A percentile compares a stretch with the other conserved stretches of the same genome.
Evolutionary conservation across 1,140 invertebrate genomes (phyloP).

Genomic region (Drosophila leontia): DNA sequence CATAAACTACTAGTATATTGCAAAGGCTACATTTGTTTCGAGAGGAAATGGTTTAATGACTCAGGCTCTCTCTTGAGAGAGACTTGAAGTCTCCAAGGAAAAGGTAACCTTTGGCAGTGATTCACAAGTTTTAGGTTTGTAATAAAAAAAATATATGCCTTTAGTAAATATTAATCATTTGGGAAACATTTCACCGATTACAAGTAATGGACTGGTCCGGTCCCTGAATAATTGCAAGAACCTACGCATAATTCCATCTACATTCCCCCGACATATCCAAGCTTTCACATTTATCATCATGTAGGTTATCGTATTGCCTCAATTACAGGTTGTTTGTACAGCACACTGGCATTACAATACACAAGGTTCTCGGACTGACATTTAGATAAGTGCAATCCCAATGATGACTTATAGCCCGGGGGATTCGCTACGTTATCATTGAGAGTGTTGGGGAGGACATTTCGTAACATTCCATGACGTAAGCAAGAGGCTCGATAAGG

Average conservation of each 20-base stretch:
- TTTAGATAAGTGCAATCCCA: constrained; percentile 24
- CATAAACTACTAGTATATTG: neutral
- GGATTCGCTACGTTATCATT: constrained; percentile 23
- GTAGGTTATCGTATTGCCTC: constrained; percentile 2
- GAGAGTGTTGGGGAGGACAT: neutral
- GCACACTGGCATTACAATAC: neutral
- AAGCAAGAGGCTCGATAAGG: constrained; percentile 42
- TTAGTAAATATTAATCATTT: neutral
- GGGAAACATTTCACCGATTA: neutral
- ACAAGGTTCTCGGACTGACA: constrained; percentile 21
- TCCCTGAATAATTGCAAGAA: neutral
- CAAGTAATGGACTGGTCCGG: too few relatives aligned
- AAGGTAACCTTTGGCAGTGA: neutral
- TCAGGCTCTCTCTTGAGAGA: neutral
- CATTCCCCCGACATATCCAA: neutral
- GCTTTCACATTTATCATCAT: neutral
- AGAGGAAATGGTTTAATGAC: neutral
- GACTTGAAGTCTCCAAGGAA: neutral
- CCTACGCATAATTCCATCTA: neutral
- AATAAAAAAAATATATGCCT: neutral
- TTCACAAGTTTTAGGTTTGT: neutral
- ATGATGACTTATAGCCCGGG: neutral
- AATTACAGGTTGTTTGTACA: neutral
- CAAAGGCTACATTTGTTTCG: neutral
- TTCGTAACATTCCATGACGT: constrained; percentile 71